phyloP scores from a whole-genome alignment of 2,113 vertebrate species.

The Myrmecophaga tridactyla region DNA sequence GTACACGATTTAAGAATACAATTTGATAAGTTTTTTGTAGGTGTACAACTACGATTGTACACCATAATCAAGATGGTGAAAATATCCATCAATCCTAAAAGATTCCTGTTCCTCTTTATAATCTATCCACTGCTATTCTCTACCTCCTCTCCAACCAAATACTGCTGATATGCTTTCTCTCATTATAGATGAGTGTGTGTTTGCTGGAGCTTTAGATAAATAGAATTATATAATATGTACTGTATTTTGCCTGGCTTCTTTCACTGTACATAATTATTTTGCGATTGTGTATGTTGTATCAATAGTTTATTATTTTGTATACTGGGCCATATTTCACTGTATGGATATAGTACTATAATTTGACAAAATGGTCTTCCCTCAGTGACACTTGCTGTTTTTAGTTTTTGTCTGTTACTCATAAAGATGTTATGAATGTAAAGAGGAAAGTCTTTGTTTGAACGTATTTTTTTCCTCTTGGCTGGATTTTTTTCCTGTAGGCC shows the following conservation, averaged over 20 bases:
- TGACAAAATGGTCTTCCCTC: neutral
- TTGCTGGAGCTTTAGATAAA: neutral
- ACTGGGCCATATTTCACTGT: neutral
- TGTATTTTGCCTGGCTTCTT: neutral
- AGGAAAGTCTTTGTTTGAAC: neutral
- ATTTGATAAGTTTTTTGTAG: neutral
- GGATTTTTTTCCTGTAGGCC: too few species aligned
- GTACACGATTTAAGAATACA: neutral
- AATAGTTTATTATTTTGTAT: neutral
- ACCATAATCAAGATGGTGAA: neutral
- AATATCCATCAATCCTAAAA: neutral
- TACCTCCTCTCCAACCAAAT: neutral
- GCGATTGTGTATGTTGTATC: neutral
- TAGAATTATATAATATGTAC: neutral
- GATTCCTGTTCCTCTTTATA: neutral
- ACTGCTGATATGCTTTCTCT: neutral
- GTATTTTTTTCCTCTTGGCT: too few species aligned
- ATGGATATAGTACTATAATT: neutral
- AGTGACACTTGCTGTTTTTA: fast-evolving
- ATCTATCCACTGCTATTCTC: neutral
- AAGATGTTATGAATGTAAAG: neutral
- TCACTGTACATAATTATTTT: neutral
- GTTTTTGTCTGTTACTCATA: neutral
- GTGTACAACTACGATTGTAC: neutral
- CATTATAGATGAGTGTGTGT: neutral